Evolutionary conservation across 2,888 invertebrate species (phyloP), one percentile per base, ranked within the genome.

Genomic region (Leucozona laternaria): DNA sequence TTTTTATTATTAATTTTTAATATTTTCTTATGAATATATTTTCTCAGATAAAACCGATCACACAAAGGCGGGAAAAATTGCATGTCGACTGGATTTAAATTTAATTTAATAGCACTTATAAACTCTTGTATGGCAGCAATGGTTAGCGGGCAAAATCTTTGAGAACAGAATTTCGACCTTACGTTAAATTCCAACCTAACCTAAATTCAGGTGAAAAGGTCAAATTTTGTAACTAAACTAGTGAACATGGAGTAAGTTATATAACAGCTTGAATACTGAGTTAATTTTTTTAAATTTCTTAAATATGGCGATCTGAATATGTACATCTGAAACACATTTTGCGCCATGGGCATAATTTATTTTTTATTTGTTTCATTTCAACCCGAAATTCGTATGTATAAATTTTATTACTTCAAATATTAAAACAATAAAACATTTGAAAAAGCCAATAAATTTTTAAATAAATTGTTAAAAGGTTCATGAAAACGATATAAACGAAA

Each of bases 21-120:
- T n/a, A n/a, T 25, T 22, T 55, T 55, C 31, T 57, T 60, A 22
- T 60, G 37, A 37, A 60, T 37, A 40, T 60, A 60, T 60, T 60
- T 60, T 60, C 60, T 40, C 15, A 60, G 60, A 73, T 60, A 73
- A 60, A 70, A 68, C 62, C 62, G 68, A 68, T 79, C 79, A 70
- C 68, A 55, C 66, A 50, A 57, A 66, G 72, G 78, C 55, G 79
- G 68, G 73, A 73, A 73, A 79, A 70, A 79, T 79, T 73, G 83
- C 73, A 70, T 62, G 58, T 72, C 60, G 60, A 60, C 37, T 37
- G 37, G 40, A n/a, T 60, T 40, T 60, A 40, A 60, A 60, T 40
- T 60, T 8, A 40, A 40, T 60, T 40, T 60, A 40, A 60, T 40
- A 60, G 60, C 8, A 4, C 20, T 60, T 37, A 15, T 40, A 60